Conservation (phyloP, 2,888 invertebrate genomes). For the Perizoma affinitatum region DNA sequence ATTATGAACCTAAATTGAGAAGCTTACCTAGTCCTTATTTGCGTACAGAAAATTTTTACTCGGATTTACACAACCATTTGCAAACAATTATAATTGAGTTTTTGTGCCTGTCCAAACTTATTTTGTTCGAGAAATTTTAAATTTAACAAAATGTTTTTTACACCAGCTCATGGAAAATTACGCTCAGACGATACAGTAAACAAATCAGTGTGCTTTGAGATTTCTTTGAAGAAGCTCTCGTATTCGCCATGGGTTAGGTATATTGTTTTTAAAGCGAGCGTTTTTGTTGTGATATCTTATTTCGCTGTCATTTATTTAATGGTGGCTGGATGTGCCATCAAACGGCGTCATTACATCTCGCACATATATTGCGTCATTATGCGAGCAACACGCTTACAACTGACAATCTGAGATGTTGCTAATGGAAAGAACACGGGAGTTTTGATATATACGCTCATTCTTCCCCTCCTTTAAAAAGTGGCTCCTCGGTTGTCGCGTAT, state of each 20-base stretch:
- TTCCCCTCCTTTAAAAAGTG: conserved; percentile 64
- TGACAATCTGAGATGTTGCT: conserved; percentile 77
- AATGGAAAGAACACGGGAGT: conserved; percentile 77
- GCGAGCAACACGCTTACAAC: conserved; percentile 62
- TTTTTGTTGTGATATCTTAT: conserved; percentile 59
- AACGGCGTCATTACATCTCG: conserved; percentile 65
- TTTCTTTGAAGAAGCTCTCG: conserved; percentile 14
- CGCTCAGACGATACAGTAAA: conserved; percentile 28
- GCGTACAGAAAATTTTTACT: conserved; percentile 69
- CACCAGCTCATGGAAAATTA: conserved; percentile 31
- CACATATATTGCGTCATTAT: conserved; percentile 61
- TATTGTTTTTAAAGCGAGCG: conserved; percentile 18
- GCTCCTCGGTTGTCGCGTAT: conserved; percentile 51
- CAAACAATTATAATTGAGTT: conserved; percentile 81
- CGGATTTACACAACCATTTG: conserved; percentile 73
- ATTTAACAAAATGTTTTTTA: conserved; percentile 46
- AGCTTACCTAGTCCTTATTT: conserved; percentile 77
- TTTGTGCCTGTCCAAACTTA: conserved; percentile 72
- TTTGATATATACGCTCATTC: conserved; percentile 74
- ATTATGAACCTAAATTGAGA: conserved; percentile 76
- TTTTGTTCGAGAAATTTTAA: conserved; percentile 60
- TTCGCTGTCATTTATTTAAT: conserved; percentile 67
- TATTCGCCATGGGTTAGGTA: neutral
- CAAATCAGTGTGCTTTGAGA: conserved; percentile 23
- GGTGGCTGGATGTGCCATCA: conserved; percentile 50